Evolutionary conservation across 2,888 invertebrate species (phyloP), one percentile per base, ranked within the genome.

Genomic region (Erebia ligea): DNA sequence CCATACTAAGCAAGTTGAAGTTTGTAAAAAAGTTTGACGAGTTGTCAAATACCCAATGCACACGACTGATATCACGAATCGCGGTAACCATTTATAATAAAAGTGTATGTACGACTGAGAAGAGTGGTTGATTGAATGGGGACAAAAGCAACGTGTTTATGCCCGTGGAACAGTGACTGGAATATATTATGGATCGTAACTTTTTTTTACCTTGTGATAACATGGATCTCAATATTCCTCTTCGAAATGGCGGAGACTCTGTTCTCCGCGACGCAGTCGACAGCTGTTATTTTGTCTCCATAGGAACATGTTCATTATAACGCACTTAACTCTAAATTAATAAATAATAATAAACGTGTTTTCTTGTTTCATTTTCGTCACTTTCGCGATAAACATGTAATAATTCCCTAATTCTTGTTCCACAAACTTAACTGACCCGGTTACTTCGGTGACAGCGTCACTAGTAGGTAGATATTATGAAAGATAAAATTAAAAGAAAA

Each of bases 241-340:
- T 76, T 77, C 61, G 57, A 54, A 57, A 17, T 17, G 57, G 57
- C 62, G 67, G 62, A 63, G 62, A 42, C n/a, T 57, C 48, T n/a
- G 25, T 52, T 45, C 52, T 15, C 58, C 45, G 61, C 56, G 56
- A 48, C 61, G 58, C 66, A 67, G 63, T 71, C 69, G 76, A 81
- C 77, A 73, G 80, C 78, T 70, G 77, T 76, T 81, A 77, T 84
- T 89, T 89, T 89, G 91, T 90, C 89, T 86, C 86, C 90, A 86
- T 70, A 84, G 86, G 87, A 84, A 80, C 84, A 84, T 83, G 84
- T 86, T 85, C 86, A 85, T 87, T 89, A 87, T 88, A 85, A 73
- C 87, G 90, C 91, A 91, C 90, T 87, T 86, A 86, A 86, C 85
- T 88, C 88, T 89, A 90, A 88, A 89, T 89, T 91, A 91, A 91